Percentiles rank a stretch among this genome's conserved stretches.
Evolutionary conservation across 2,113 vertebrate species (phyloP).

Genomic region (Trochalopteron elliotii): DNA sequence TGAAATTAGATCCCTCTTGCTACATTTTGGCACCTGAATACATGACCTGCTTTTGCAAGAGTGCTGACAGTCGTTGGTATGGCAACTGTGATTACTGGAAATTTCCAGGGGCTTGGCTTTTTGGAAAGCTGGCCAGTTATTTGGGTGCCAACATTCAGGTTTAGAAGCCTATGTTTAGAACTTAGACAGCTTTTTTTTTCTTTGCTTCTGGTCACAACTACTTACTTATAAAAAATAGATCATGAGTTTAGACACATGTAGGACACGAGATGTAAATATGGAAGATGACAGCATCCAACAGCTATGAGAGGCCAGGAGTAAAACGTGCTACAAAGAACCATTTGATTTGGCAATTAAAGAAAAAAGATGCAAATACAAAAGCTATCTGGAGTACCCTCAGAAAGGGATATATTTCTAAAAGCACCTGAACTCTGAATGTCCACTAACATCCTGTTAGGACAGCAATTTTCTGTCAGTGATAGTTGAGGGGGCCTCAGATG

Average conservation of each 20-base stretch:
- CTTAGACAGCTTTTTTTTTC: background rate
- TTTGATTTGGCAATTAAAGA: background rate
- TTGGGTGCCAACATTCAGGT: conserved; percentile 36
- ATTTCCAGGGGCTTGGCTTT: conserved; percentile 61
- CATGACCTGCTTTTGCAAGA: conserved; percentile 64
- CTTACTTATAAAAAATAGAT: conserved; percentile 7
- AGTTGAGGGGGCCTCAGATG: background rate
- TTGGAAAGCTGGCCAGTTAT: conserved; percentile 49
- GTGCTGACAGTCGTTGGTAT: conserved; percentile 56
- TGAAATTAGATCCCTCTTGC: conserved; percentile 51
- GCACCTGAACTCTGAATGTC: background rate
- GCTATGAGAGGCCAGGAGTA: background rate
- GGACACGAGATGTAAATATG: background rate
- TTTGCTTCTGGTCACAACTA: background rate
- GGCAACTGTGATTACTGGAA: conserved; percentile 64
- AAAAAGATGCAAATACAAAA: background rate
- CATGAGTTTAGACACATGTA: background rate
- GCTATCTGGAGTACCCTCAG: background rate
- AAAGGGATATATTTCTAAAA: background rate
- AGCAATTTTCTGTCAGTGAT: background rate
- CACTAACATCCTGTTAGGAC: background rate
- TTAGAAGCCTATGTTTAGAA: conserved; percentile 20
- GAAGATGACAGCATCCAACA: background rate
- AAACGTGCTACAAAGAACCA: background rate
- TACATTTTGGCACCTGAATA: conserved; percentile 51